A percentile compares a stretch with the other conserved stretches of the same genome.
Evolutionary conservation across 2,888 invertebrate species (phyloP).

Genomic region (Sinhomidia bicolor): DNA sequence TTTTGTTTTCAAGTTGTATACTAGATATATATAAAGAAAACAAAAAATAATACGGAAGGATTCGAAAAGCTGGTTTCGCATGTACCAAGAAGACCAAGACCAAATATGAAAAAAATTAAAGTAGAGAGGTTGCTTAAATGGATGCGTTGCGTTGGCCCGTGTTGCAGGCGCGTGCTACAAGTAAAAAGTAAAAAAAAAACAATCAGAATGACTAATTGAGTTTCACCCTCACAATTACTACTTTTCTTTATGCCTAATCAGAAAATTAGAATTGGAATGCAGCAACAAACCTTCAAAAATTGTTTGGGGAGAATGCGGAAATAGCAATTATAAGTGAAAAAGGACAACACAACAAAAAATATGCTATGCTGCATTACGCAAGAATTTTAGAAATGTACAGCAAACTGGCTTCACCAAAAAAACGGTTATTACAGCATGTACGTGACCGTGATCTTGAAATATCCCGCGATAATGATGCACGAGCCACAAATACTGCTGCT

Average conservation of each 20-base stretch:
- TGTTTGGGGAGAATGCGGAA: slow-evolving; percentile 41
- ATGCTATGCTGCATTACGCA: not conserved
- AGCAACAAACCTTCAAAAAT: slow-evolving; percentile 29
- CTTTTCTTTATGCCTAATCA: slow-evolving; percentile 49
- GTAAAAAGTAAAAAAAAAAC: slow-evolving; percentile 10
- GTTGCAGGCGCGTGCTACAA: not conserved
- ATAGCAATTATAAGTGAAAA: slow-evolving; percentile 57
- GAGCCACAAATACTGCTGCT: slow-evolving; percentile 41
- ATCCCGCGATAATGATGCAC: slow-evolving; percentile 10
- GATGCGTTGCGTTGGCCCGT: too few relatives aligned
- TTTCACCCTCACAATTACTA: slow-evolving; percentile 47
- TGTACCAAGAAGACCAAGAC: not conserved
- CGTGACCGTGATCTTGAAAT: slow-evolving; percentile 67
- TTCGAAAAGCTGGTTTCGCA: not conserved
- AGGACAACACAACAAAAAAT: not conserved
- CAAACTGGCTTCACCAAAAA: not conserved
- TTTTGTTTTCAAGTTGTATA: not conserved
- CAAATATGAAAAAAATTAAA: not conserved
- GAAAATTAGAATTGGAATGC: slow-evolving; percentile 56
- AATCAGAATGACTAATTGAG: slow-evolving; percentile 54
- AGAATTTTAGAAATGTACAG: slow-evolving; percentile 41
- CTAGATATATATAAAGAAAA: not conserved
- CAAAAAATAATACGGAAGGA: not conserved
- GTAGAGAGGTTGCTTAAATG: not conserved
- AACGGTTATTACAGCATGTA: not conserved